Base-by-base conservation (phyloP, 2,888 invertebrate genomes). In the Tanypteryx hageni region DNA sequence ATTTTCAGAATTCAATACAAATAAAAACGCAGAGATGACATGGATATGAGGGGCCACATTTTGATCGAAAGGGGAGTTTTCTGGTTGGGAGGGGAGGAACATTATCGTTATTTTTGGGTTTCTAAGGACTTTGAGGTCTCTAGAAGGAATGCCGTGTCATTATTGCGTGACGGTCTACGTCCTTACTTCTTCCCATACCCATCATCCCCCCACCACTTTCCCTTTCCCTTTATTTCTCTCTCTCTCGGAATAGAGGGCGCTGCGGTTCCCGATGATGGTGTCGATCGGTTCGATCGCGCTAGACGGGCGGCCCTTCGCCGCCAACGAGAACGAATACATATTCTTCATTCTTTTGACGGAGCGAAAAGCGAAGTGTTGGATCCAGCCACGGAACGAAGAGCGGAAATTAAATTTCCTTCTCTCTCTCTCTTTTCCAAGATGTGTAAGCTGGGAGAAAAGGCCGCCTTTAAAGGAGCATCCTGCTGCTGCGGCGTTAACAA, bases 101-200 rank as follows among this genome's bases (percentile, higher is more conserved):
- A 86, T 86, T 86, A 86, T 61, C 86, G 59, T 86, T 68, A 68
- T 68, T 68, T 68, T n/a, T 68, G 68, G 68, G 22, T n/a, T 44
- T 44, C 44, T 68, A 68, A 68, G n/a, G 68, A n/a, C 18, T n/a
- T 68, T 44, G 44, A 3, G 22, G n/a, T 68, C 18, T 18, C 68
- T 18, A 64, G 16, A 11, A n/a, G 14, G 44, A 44, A 44, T 44
- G 44, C 44, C 44, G 44, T 44, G 44, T 18, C n/a, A n/a, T 68
- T 68, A 68, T 68, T 68, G 68, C 68, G 68, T 68, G 68, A 18
- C 68, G 64, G 64, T 61, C 18, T 61, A 16, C n/a, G 9, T 68
- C 18, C 68, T n/a, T 22, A 18, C 68, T n/a, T 44, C 44, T 22
- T n/a, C 68, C 68, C 68, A 7, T 68, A n/a, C 68, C 68, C 68